Percentiles rank a stretch among this genome's conserved stretches.
phyloP scores from a whole-genome alignment of 1,140 invertebrate species.

The Archivesica marissinica region DNA sequence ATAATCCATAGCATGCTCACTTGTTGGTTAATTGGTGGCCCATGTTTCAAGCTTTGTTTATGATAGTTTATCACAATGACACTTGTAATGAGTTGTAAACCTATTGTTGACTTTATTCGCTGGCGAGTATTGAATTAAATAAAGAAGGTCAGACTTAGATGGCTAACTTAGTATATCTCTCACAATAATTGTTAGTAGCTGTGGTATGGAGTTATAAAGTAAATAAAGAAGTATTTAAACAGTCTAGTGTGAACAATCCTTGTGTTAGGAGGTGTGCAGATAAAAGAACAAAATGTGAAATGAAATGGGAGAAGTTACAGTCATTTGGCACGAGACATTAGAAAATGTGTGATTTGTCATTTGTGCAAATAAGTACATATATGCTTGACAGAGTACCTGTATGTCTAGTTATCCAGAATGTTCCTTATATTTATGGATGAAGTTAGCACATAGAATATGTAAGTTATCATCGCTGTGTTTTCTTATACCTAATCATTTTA shows the following conservation, averaged over 20 bases:
- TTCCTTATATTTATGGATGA: no score
- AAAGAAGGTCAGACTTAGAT: not conserved
- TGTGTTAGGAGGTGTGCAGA: not conserved
- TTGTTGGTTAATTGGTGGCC: not conserved
- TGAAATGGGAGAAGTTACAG: not conserved
- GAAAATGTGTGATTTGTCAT: no score
- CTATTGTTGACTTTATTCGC: constrained; percentile 2
- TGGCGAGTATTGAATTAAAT: constrained; percentile 2
- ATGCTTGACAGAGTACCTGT: no score
- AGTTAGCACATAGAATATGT: no score
- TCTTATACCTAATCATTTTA: no score
- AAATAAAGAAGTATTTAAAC: constrained; percentile 2
- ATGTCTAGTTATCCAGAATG: no score
- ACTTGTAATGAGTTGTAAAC: constrained; percentile 35
- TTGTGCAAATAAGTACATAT: no score
- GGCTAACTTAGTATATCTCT: constrained; percentile 13
- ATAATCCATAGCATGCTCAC: not conserved
- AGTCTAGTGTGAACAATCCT: not conserved
- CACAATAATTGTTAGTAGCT: not conserved
- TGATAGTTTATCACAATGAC: not conserved
- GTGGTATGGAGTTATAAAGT: constrained; percentile 7
- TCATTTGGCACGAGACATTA: not conserved
- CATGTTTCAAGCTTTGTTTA: not conserved
- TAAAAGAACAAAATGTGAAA: not conserved
- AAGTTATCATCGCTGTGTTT: no score